These are phyloP conservation scores for Biston betularia DNA, from an alignment of 2,888 invertebrate genomes.

Conservation along the genomic window DNA sequence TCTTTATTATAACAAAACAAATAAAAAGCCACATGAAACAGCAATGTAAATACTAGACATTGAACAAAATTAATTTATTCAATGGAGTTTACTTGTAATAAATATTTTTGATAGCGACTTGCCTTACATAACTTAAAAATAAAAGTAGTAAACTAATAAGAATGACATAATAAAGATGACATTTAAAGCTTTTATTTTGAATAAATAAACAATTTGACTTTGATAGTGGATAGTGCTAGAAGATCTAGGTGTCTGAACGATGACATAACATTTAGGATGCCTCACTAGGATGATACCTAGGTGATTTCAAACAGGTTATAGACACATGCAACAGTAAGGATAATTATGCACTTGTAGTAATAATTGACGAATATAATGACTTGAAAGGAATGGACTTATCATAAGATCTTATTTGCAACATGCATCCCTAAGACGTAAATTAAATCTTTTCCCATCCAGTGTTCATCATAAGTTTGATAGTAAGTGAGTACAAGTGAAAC, in stretches of 20 bases:
- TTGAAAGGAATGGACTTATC: background rate
- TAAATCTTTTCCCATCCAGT: background rate
- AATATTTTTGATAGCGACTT: background rate
- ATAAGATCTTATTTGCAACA: background rate
- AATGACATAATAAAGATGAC: slow-evolving; percentile 12
- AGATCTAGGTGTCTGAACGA: slow-evolving; percentile 36
- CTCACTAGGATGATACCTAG: slow-evolving; percentile 47
- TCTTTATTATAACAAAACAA: too few relatives aligned
- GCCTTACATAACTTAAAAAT: background rate
- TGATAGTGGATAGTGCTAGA: slow-evolving; percentile 41
- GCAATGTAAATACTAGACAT: background rate
- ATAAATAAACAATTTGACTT: slow-evolving; percentile 27
- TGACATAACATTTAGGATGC: slow-evolving; percentile 59
- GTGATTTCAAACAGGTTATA: slow-evolving; percentile 56
- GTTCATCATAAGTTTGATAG: too few relatives aligned
- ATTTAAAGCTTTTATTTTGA: slow-evolving; percentile 17
- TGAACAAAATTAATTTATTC: background rate
- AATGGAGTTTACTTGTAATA: background rate
- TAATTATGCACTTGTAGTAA: slow-evolving; percentile 3
- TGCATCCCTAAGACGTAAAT: background rate
- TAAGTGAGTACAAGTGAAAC: background rate
- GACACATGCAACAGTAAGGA: slow-evolving; percentile 18
- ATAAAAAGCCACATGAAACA: background rate
- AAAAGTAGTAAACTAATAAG: slow-evolving; percentile 8
- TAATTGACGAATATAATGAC: background rate